Conservation (phyloP, 2,113 vertebrate genomes). For the Agapornis roseicollis region DNA sequence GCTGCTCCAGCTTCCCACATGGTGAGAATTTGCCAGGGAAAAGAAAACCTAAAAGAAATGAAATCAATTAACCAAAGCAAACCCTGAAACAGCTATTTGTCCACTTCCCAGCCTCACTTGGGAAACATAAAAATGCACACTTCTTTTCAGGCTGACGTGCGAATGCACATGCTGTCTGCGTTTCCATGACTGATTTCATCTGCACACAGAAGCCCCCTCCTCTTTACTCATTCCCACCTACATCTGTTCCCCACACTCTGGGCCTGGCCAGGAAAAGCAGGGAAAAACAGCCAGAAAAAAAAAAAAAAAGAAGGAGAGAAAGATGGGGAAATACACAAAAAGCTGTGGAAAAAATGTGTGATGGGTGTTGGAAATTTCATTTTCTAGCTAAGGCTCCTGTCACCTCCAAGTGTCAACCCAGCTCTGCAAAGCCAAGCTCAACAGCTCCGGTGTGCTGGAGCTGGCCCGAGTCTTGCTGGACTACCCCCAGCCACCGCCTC, state of each 20-base stretch:
- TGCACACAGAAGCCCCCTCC: conserved; percentile 8
- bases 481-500: neutral
- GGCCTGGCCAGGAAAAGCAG: neutral
- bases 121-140: conserved; percentile 2
- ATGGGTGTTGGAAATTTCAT: neutral
- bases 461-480: neutral
- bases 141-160: neutral
- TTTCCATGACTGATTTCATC: conserved; percentile 41
- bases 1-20: neutral
- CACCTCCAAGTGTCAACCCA: neutral
- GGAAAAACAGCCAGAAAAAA: neutral
- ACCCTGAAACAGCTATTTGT: conserved; percentile 22
- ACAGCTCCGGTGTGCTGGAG: neutral
- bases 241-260: conserved; percentile 42
- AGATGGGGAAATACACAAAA: neutral
- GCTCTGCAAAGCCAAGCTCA: neutral
- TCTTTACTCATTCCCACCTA: neutral
- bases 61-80: neutral
- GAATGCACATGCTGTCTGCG: neutral
- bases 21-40: neutral
- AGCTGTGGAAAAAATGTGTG: neutral
- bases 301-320: neutral
- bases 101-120: conserved; percentile 30
- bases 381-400: neutral
- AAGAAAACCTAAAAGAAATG: neutral